phyloP scores from a whole-genome alignment of 2,113 vertebrate species.

The Budorcas taxicolor region DNA sequence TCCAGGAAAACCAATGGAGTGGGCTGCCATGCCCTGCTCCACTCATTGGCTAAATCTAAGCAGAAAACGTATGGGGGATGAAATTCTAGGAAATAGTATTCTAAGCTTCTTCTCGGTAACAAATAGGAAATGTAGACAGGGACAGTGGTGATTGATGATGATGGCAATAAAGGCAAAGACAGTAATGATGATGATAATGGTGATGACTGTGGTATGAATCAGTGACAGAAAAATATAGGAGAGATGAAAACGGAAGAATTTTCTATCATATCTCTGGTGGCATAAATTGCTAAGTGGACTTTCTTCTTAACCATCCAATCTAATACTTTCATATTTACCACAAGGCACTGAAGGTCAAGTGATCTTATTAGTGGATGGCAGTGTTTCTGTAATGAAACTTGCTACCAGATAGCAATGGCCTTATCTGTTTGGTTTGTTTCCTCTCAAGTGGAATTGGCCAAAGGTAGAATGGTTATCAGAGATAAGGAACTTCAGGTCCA shows the following conservation, averaged over 20 bases:
- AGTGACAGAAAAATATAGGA: background rate
- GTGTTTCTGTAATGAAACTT: background rate
- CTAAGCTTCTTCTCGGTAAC: background rate
- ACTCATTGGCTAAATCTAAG: background rate
- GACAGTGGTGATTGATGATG: background rate
- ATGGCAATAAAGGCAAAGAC: background rate
- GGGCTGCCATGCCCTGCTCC: background rate
- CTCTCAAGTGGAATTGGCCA: background rate
- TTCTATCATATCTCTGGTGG: background rate
- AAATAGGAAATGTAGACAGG: background rate
- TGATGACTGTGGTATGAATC: background rate
- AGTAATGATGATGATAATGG: too few relatives aligned
- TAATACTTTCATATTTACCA: background rate
- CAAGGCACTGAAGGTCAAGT: background rate
- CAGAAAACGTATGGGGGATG: background rate
- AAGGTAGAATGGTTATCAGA: background rate
- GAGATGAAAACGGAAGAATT: background rate
- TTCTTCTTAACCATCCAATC: background rate
- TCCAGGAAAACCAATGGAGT: background rate
- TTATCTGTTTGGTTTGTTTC: background rate
- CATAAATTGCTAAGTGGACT: background rate
- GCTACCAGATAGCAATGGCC: background rate
- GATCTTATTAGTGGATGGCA: background rate
- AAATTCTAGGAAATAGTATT: background rate
- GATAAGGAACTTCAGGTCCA: background rate